phyloP scores from a whole-genome alignment of 2,888 invertebrate genomes.

The Eilema depressum region DNA sequence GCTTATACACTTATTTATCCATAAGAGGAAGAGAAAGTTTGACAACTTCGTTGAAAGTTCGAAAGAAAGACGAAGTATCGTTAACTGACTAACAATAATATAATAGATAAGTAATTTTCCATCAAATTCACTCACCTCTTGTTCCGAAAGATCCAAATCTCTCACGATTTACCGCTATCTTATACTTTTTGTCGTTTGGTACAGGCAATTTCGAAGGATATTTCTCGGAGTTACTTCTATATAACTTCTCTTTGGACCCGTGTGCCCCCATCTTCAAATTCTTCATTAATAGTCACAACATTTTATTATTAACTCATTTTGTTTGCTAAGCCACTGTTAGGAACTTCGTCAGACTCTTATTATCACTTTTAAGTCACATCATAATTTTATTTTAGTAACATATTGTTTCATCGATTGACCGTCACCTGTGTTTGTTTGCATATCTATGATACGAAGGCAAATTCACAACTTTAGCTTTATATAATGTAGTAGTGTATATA shows the following conservation, averaged over 20 bases:
- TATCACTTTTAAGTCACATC: conserved; percentile 67
- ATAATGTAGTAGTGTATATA: conserved; percentile 30
- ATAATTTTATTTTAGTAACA: conserved; percentile 53
- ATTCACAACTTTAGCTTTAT: conserved; percentile 21
- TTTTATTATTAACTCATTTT: conserved; percentile 54
- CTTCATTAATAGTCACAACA: conserved; percentile 74
- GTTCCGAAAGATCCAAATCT: conserved; percentile 90
- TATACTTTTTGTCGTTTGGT: conserved; percentile 86
- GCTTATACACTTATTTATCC: background rate
- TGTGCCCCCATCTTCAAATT: conserved; percentile 90
- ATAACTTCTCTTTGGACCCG: conserved; percentile 92
- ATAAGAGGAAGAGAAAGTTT: conserved; percentile 23
- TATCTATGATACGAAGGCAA: conserved; percentile 39
- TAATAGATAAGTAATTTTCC: conserved; percentile 32
- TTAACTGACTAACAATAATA: conserved; percentile 27
- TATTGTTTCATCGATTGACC: conserved; percentile 38
- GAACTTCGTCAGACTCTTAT: conserved; percentile 58
- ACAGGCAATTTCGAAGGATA: conserved; percentile 86
- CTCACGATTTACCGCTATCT: conserved; percentile 88
- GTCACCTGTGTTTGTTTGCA: conserved; percentile 56
- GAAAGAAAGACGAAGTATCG: conserved; percentile 21
- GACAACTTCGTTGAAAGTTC: conserved; percentile 18
- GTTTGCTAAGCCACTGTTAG: conserved; percentile 59
- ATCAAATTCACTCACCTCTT: conserved; percentile 82
- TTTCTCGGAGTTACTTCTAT: conserved; percentile 89